Evolutionary conservation across 2,888 invertebrate genomes (phyloP).

Genomic region (Cephus rjabovi): DNA sequence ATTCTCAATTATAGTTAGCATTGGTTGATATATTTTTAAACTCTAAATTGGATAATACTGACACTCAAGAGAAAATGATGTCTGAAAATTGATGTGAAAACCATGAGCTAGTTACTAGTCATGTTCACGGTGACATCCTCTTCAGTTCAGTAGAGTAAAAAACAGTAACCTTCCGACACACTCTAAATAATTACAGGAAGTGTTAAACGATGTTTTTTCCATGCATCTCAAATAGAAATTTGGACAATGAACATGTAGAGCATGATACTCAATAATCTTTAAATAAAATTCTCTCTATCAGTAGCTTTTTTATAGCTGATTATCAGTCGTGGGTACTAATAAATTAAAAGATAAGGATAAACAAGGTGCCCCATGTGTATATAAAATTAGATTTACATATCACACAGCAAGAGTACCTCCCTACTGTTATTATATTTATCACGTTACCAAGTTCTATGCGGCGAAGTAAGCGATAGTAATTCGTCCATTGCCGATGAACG

Average conservation of each 20-base stretch:
- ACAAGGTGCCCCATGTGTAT: neutral
- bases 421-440: neutral
- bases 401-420: neutral
- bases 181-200: neutral
- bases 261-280: too few species aligned
- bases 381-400: neutral
- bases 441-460: neutral
- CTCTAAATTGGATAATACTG: conserved; percentile 41
- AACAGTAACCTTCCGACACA: neutral
- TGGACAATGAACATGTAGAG: neutral
- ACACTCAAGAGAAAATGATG: conserved; percentile 38
- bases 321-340: neutral
- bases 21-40: conserved; percentile 22
- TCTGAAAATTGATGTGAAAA: neutral
- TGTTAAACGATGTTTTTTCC: neutral
- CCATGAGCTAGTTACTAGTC: neutral
- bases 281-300: too few species aligned
- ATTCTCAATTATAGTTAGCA: neutral
- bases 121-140: neutral
- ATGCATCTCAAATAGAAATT: neutral
- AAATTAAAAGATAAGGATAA: neutral
- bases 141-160: neutral
- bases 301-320: neutral
- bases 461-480: neutral
- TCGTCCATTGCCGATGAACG: neutral